These are phyloP conservation scores for Phrixothrix hirtus DNA, from an alignment of 2,888 invertebrate species.

Conservation along the genomic window DNA sequence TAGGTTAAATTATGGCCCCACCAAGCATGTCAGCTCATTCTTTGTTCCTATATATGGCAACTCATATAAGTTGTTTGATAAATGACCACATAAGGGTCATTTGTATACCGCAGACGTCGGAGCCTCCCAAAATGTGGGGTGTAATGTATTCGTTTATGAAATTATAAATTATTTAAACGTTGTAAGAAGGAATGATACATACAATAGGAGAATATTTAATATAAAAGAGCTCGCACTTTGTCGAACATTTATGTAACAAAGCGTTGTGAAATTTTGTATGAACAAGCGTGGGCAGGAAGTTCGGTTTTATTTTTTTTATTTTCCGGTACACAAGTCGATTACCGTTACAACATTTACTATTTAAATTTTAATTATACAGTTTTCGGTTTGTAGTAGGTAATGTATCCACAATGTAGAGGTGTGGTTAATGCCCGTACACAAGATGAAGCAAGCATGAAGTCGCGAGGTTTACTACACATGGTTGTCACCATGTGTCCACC, in stretches of 20 bases:
- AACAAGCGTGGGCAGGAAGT: conserved; percentile 9
- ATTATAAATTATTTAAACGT: conserved; percentile 26
- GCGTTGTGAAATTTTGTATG: conserved; percentile 4
- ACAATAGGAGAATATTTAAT: conserved; percentile 24
- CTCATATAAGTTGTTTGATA: conserved; percentile 30
- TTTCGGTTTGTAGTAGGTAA: conserved; percentile 15
- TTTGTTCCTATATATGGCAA: conserved; percentile 32
- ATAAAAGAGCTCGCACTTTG: conserved; percentile 7
- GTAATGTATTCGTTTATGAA: conserved; percentile 28
- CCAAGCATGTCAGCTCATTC: conserved; percentile 15
- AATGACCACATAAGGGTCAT: conserved; percentile 31
- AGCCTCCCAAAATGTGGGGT: conserved; percentile 31
- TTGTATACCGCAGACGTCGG: conserved; percentile 30
- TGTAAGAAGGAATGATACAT: conserved; percentile 14
- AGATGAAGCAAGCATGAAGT: conserved; percentile 26
- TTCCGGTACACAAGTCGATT: conserved; percentile 5
- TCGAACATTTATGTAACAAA: conserved; percentile 6
- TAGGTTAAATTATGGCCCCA: conserved; percentile 8
- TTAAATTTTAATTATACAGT: conserved; percentile 26
- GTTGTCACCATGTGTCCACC: conserved; percentile 27
- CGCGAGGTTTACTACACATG: conserved; percentile 14
- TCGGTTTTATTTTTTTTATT: conserved; percentile 5
- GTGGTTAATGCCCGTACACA: conserved; percentile 28
- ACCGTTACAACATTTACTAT: conserved; percentile 14
- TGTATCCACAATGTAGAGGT: conserved; percentile 29